A percentile compares a stretch with the other conserved stretches of the same genome.
Evolutionary conservation across 2,888 invertebrate species (phyloP).

Genomic region (Resseliella maxima): DNA sequence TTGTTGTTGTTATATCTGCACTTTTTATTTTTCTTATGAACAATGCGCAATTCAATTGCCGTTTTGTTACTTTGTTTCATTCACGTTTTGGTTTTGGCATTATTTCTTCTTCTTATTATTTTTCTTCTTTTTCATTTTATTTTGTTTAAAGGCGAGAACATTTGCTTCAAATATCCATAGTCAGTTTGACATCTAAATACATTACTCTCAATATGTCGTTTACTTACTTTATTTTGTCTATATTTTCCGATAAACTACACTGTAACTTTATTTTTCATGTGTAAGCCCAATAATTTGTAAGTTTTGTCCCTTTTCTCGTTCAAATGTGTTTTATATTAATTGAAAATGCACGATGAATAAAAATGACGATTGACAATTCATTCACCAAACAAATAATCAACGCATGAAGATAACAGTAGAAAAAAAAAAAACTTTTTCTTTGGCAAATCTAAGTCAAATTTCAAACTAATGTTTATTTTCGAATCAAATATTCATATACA

Average conservation of each 20-base stretch:
- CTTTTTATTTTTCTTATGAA: neutral
- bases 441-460: neutral
- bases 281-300: too few species aligned
- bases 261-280: neutral
- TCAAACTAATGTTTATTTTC: neutral
- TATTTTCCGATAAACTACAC: constrained; percentile 10
- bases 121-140: neutral
- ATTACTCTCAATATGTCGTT: neutral
- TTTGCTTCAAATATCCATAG: constrained; percentile 20
- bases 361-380: neutral
- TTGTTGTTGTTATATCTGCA: neutral
- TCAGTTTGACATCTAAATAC: constrained; percentile 11
- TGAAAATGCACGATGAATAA: too few species aligned
- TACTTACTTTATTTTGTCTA: constrained; percentile 30
- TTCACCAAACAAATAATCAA: neutral
- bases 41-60: constrained; percentile 36
- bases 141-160: neutral
- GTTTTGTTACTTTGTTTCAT: constrained; percentile 32
- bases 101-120: neutral
- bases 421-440: neutral
- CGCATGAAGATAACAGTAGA: neutral
- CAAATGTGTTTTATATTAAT: neutral
- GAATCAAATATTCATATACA: neutral
- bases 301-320: neutral
- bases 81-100: neutral